These are phyloP conservation scores for Cryptocheilus praepositus DNA, from an alignment of 2,888 invertebrate species.

Conservation along the genomic window DNA sequence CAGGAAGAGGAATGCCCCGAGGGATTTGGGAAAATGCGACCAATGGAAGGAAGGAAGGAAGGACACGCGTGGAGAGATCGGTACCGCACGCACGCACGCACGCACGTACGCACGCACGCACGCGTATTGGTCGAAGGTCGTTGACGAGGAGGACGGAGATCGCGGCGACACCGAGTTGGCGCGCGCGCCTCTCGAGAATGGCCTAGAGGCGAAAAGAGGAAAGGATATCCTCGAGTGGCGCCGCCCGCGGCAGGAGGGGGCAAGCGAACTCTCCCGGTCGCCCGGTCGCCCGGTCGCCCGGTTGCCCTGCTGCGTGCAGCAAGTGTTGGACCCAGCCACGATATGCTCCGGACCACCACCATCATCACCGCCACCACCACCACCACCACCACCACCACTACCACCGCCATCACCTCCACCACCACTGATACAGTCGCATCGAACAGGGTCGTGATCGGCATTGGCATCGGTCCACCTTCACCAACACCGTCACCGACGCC, in stretches of 20 bases:
- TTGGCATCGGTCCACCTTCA: constrained; percentile 30
- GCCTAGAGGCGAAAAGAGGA: constrained; percentile 77
- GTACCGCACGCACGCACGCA: constrained; percentile 14
- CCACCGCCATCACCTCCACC: no score
- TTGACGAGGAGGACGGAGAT: constrained; percentile 58
- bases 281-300: constrained; percentile 13
- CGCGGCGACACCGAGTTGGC: constrained; percentile 68
- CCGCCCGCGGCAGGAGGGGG: constrained; percentile 70
- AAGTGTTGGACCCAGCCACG: constrained; percentile 60
- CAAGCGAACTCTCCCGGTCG: constrained; percentile 37
- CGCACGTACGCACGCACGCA: no score
- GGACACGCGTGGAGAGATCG: constrained; percentile 19
- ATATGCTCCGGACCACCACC: constrained; percentile 64
- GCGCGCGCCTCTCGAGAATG: constrained; percentile 76
- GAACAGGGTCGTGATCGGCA: neutral
- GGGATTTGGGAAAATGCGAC: no score
- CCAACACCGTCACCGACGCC: constrained; percentile 40
- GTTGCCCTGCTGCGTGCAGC: constrained; percentile 47
- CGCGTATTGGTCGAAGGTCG: constrained; percentile 53
- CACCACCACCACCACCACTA: constrained; percentile 72
- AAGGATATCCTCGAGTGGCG: constrained; percentile 72
- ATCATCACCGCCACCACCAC: constrained; percentile 63
- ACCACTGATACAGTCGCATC: no score
- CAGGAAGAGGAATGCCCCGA: no score
- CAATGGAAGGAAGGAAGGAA: constrained; percentile 47